A percentile compares a stretch with the other conserved stretches of the same genome.
Evolutionary conservation across 2,888 invertebrate genomes (phyloP).

Genomic region (Amiota communis): DNA sequence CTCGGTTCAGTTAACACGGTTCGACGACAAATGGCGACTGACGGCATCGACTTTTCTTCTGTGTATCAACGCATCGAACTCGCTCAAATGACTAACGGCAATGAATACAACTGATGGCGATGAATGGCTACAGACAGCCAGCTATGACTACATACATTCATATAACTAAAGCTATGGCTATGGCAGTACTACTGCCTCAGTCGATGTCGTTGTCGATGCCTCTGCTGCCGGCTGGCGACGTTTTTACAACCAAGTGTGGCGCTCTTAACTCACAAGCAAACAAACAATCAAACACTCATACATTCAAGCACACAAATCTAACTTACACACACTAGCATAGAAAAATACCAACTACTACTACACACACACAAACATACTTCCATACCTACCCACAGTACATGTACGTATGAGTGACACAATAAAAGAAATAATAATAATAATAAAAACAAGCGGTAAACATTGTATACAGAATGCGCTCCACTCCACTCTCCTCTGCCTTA

Average conservation of each 20-base stretch:
- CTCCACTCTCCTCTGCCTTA: background rate
- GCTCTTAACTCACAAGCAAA: constrained; percentile 1
- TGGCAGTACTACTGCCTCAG: background rate
- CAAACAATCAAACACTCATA: constrained; percentile 14
- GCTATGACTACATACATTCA: too few species aligned
- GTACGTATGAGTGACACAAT: background rate
- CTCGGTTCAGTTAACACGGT: constrained; percentile 4
- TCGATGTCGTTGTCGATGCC: constrained; percentile 7
- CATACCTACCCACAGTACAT: background rate
- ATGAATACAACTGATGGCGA: constrained; percentile 44
- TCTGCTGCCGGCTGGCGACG: constrained; percentile 1
- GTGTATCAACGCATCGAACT: constrained; percentile 59
- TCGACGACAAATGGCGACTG: background rate
- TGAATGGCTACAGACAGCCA: constrained; percentile 61
- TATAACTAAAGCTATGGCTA: too few species aligned
- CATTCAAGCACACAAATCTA: constrained; percentile 13
- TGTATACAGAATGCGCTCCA: background rate
- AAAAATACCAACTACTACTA: background rate
- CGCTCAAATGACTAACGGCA: constrained; percentile 62
- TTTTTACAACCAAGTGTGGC: constrained; percentile 9
- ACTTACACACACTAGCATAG: constrained; percentile 5
- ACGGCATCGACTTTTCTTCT: constrained; percentile 13
- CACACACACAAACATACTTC: background rate
- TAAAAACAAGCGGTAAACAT: constrained; percentile 13
- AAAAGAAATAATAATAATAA: background rate